Evolutionary conservation across 2,888 invertebrate species (phyloP), one percentile per base, ranked within the genome.

Genomic region (Monopis laevigella): DNA sequence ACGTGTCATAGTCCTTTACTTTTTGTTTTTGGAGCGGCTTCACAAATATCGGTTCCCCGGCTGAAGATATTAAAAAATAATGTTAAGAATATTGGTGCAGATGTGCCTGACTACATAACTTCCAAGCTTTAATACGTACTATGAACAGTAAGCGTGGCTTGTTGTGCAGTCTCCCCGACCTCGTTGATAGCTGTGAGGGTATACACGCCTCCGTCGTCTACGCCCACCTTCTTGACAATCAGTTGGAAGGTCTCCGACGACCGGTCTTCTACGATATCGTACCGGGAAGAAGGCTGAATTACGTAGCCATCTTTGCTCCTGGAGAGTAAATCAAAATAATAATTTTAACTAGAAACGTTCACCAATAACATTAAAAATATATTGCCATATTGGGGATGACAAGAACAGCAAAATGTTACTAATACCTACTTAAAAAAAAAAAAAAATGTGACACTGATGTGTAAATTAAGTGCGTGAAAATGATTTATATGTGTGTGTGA

Each of bases 131-230:
- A 11, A 12, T 26, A 62, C 78, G 85, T 72, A 93, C 93, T 90
- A 53, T 89, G 87, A 12, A 92, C 86, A 46, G 83, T 85, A 14
- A 94, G 82, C 46, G 81, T 83, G 11, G 89, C 91, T 50, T 89
- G 85, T 28, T 85, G 83, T 14, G 82, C 80, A 2, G 86, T 82
- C 56, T 91, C 89, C 0, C 93, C 94, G 46, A 88, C 80, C 47
- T 87, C 87, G 59, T 94, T 95, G 42, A 83, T 86, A 5, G 93
- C 95, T 0, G 84, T 84, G 28, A 95, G 82, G 1, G 86, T 87
- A 62, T 96, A 96, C 1, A 83, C 82, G 0, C 93, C 95, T 11
- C 84, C 88, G 57, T 96, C 94, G 2, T 85, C 84, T 17, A 89
- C 68, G 17, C 84, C 80, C 0, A 90, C 85, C 18, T 86, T 84